These are phyloP conservation scores for Synanthedon vespiformis DNA, from an alignment of 2,888 invertebrate genomes.

Conservation along the genomic window DNA sequence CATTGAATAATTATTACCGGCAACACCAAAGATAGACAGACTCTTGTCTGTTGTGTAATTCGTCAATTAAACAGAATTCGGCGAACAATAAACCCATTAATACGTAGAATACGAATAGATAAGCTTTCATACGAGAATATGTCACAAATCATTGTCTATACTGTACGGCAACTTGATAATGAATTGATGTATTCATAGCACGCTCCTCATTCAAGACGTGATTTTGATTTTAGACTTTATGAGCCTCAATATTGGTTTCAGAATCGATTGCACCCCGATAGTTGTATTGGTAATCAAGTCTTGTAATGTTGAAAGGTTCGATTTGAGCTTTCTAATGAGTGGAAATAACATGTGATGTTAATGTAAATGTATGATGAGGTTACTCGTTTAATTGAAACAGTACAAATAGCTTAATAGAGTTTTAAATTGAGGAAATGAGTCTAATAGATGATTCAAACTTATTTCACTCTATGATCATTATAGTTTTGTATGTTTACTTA, in stretches of 20 bases:
- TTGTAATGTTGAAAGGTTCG: slow-evolving; percentile 10
- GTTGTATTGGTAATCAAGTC: slow-evolving; percentile 19
- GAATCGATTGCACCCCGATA: background rate
- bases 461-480: no score
- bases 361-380: background rate
- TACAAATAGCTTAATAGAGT: no score
- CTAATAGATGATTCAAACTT: background rate
- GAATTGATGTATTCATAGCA: slow-evolving; percentile 68
- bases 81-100: slow-evolving; percentile 53
- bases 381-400: background rate
- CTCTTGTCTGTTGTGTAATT: slow-evolving; percentile 30
- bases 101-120: slow-evolving; percentile 49
- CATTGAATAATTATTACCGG: slow-evolving; percentile 6
- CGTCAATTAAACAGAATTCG: slow-evolving; percentile 55
- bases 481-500: no score
- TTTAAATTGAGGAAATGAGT: no score
- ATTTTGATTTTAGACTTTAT: no score
- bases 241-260: slow-evolving; percentile 3
- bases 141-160: slow-evolving; percentile 64
- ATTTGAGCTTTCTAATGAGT: background rate
- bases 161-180: slow-evolving; percentile 64
- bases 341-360: background rate
- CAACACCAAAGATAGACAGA: slow-evolving; percentile 1
- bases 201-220: slow-evolving; percentile 22
- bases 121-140: slow-evolving; percentile 61